Percentiles rank a stretch among this genome's conserved stretches.
phyloP scores from a whole-genome alignment of 2,888 invertebrate genomes.

The Melangyna quadrimaculata region DNA sequence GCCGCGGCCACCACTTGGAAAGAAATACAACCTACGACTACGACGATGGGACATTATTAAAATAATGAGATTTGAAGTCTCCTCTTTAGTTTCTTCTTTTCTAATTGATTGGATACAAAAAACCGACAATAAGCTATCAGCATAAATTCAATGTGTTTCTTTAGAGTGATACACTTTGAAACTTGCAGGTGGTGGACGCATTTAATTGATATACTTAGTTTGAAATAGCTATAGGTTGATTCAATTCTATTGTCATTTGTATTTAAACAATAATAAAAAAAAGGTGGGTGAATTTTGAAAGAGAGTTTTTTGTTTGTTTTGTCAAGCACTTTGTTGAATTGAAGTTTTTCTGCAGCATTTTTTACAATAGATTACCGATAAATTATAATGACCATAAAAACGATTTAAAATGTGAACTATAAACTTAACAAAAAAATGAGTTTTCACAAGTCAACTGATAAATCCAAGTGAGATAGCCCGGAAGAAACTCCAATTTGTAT shows the following conservation, averaged over 20 bases:
- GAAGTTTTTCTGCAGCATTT: no score
- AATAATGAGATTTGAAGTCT: conserved; percentile 7
- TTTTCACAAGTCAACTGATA: no score
- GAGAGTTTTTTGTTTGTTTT: no score
- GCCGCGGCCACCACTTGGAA: background rate
- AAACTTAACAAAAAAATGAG: no score
- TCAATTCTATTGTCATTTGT: background rate
- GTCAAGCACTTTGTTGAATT: no score
- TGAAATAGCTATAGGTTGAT: background rate
- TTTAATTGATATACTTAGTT: background rate
- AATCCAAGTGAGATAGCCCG: no score
- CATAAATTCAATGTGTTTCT: background rate
- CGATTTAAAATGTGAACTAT: no score
- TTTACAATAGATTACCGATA: no score
- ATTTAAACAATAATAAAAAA: background rate
- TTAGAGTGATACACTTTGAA: background rate
- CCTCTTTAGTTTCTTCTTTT: background rate
- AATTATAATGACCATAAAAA: no score
- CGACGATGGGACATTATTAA: background rate
- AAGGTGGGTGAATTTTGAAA: background rate
- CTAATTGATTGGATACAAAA: background rate
- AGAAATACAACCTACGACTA: background rate
- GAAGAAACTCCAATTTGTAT: no score
- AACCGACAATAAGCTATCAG: background rate
- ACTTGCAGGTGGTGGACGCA: background rate